These are phyloP conservation scores for Aphidoletes aphidimyza DNA, from an alignment of 2,888 invertebrate species.

Conservation along the genomic window DNA sequence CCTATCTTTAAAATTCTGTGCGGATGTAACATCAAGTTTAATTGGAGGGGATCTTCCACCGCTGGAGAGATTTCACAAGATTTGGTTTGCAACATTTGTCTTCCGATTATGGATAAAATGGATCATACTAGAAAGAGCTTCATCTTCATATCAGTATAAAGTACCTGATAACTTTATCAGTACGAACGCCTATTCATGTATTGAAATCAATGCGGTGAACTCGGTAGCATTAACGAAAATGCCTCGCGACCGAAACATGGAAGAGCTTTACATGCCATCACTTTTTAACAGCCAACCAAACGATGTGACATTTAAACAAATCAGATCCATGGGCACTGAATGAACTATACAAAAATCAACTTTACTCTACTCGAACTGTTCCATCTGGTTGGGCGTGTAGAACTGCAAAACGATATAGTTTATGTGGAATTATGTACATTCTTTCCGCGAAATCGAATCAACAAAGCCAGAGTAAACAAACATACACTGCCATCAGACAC, in stretches of 20 bases:
- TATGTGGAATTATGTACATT: neutral
- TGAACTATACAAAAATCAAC: neutral
- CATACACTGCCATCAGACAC: neutral
- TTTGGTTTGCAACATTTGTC: neutral
- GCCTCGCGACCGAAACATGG: neutral
- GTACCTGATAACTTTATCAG: neutral
- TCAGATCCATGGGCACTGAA: neutral
- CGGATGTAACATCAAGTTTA: neutral
- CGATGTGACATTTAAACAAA: neutral
- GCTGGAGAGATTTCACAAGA: neutral
- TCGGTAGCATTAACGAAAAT: neutral
- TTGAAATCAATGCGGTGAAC: neutral
- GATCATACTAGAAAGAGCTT: neutral
- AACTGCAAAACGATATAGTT: conserved; percentile 1
- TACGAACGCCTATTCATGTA: neutral
- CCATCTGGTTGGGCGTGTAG: neutral
- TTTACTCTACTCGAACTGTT: neutral
- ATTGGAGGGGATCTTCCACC: neutral
- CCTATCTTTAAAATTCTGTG: neutral
- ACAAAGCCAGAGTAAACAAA: neutral
- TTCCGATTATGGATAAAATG: neutral
- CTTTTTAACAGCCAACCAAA: neutral
- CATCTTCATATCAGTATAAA: too few relatives aligned
- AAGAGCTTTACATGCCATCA: neutral
- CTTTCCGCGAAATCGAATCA: neutral